phyloP scores from a whole-genome alignment of 2,797 vertebrate genomes.

The Harpagifer antarcticus region DNA sequence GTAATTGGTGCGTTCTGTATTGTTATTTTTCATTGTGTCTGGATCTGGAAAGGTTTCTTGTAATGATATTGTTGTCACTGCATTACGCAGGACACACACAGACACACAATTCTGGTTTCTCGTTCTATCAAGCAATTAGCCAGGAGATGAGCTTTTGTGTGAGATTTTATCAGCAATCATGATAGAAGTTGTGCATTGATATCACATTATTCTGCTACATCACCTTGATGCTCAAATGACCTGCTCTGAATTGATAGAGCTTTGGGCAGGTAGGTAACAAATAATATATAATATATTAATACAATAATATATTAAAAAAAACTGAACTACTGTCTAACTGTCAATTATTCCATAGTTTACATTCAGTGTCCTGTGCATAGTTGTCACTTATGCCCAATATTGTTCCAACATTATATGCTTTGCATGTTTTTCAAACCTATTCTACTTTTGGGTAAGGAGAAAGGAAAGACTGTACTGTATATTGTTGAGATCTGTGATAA shows the following conservation, averaged over 20 bases:
- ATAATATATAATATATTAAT: not conserved
- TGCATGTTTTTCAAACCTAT: too few relatives aligned
- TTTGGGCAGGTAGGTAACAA: not conserved
- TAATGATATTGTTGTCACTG: constrained; percentile 35
- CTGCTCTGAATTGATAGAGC: not conserved
- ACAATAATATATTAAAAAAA: not conserved
- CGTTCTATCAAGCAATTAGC: not conserved
- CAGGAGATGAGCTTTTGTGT: not conserved
- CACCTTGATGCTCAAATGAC: not conserved
- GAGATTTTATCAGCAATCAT: not conserved
- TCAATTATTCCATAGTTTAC: not conserved
- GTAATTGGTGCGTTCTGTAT: constrained; percentile 50
- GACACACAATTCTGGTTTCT: not conserved
- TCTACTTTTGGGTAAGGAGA: too few relatives aligned
- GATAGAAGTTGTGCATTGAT: not conserved
- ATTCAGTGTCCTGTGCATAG: not conserved
- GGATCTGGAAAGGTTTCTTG: constrained; percentile 27
- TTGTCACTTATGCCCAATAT: too few relatives aligned
- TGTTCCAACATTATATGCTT: too few relatives aligned
- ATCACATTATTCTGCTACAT: not conserved
- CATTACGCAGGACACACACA: constrained; percentile 40
- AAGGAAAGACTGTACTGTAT: too few relatives aligned
- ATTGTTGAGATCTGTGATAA: too few relatives aligned
- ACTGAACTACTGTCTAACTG: not conserved
- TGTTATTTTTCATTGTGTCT: constrained; percentile 51